Conservation (phyloP, 2,113 vertebrate species). For the Daphoenositta chrysoptera region DNA sequence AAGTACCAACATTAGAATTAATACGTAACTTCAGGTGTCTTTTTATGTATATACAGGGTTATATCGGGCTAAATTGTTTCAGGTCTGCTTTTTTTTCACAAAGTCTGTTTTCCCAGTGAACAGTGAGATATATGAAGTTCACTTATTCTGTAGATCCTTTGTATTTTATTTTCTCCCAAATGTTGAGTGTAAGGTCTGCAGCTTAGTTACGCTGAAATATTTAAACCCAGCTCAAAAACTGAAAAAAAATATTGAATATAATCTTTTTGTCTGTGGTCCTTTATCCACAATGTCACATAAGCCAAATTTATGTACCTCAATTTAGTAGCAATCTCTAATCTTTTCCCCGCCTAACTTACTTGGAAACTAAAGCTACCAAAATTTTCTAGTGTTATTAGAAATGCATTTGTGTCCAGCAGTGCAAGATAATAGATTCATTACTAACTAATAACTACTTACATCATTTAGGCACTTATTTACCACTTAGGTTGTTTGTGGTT, state of each 20-base stretch:
- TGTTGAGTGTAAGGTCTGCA: not conserved
- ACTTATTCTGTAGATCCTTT: not conserved
- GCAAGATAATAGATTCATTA: not conserved
- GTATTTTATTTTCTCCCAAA: not conserved
- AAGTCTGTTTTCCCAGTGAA: fast-evolving
- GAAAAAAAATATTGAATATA: not conserved
- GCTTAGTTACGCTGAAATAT: not conserved
- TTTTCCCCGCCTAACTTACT: not conserved
- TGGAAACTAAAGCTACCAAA: not conserved
- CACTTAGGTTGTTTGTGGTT: not conserved
- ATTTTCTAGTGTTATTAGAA: not conserved
- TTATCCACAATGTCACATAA: not conserved
- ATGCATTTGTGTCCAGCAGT: not conserved
- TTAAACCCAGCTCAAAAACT: not conserved
- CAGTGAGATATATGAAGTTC: not conserved
- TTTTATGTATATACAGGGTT: not conserved
- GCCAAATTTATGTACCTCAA: not conserved
- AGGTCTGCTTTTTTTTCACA: not conserved
- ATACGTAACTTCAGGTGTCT: not conserved
- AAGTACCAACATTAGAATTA: not conserved
- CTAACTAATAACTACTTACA: not conserved
- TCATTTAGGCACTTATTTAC: not conserved
- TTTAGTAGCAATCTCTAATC: not conserved
- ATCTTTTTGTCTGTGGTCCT: not conserved
- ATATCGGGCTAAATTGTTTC: not conserved